Percentiles rank a stretch among this genome's conserved stretches.
These are phyloP conservation scores for Papilio polyxenes DNA, from an alignment of 1,140 invertebrate genomes.

Conservation along the genomic window DNA sequence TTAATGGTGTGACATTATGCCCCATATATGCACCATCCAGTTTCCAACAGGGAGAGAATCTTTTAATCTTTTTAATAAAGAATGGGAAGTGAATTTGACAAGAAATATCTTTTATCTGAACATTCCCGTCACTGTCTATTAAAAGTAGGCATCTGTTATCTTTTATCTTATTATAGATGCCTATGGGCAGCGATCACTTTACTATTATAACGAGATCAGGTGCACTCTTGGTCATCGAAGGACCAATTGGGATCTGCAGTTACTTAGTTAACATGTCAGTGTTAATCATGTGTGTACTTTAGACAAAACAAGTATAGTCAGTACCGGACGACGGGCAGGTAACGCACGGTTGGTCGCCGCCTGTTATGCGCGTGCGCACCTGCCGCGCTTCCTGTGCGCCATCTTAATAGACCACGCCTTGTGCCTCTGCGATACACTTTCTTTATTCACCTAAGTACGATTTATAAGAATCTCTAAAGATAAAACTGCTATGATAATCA, in stretches of 20 bases:
- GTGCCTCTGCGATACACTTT: slow-evolving; percentile 28
- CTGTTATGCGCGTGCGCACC: slow-evolving; percentile 56
- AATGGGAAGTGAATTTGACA: no score
- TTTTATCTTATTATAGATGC: no score
- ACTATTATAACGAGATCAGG: no score
- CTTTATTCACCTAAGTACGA: slow-evolving; percentile 12
- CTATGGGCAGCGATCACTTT: no score
- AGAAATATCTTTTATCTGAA: no score
- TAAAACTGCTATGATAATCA: not conserved
- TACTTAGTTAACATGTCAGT: not conserved
- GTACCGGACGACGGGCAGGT: slow-evolving; percentile 21
- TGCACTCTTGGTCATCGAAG: not conserved
- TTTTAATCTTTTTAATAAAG: no score
- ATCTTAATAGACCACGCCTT: slow-evolving; percentile 49
- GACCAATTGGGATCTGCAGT: not conserved
- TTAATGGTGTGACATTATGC: not conserved
- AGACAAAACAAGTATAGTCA: not conserved
- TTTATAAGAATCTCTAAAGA: slow-evolving; percentile 6
- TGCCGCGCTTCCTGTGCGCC: slow-evolving; percentile 62
- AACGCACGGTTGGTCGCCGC: slow-evolving; percentile 55
- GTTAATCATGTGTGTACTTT: not conserved
- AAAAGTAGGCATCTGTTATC: no score
- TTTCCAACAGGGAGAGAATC: no score
- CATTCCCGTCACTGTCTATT: no score
- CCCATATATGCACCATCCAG: no score